Evolutionary conservation across 2,797 vertebrate species (phyloP).

Genomic region (Glyptemys insculpta): DNA sequence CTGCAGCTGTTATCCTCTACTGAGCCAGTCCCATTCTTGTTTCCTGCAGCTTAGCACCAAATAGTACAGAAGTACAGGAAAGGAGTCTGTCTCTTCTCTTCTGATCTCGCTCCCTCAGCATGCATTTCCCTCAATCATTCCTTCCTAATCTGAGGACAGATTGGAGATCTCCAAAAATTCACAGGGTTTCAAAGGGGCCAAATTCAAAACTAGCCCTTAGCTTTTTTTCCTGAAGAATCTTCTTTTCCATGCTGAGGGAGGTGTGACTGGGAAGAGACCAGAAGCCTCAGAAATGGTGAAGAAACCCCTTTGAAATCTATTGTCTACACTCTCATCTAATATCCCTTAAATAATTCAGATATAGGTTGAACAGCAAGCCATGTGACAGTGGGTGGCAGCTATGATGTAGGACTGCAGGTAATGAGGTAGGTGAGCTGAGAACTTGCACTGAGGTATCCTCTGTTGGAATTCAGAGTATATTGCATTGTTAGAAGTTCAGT

Average conservation of each 20-base stretch:
- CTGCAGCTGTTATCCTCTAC: neutral
- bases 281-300: neutral
- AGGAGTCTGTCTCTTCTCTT: neutral
- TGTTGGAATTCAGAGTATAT: neutral
- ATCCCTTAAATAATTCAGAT: slow-evolving; percentile 7
- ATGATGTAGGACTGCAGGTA: neutral
- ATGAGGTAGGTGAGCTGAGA: neutral
- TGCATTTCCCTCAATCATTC: neutral
- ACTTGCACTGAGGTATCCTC: neutral
- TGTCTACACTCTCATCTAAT: neutral
- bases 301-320: neutral
- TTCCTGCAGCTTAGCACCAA: slow-evolving; percentile 38
- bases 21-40: neutral
- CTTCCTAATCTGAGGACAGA: neutral
- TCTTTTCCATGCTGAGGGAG: neutral
- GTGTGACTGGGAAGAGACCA: neutral
- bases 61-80: neutral
- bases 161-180: neutral
- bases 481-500: neutral
- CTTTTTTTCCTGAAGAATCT: slow-evolving; percentile 7
- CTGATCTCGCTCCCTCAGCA: slow-evolving; percentile 30
- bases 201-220: neutral
- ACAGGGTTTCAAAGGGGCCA: slow-evolving; percentile 3
- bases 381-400: neutral
- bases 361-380: neutral